Evolutionary conservation across 2,888 invertebrate genomes (phyloP), one percentile per base, ranked within the genome.

Genomic region (Erebia palarica): DNA sequence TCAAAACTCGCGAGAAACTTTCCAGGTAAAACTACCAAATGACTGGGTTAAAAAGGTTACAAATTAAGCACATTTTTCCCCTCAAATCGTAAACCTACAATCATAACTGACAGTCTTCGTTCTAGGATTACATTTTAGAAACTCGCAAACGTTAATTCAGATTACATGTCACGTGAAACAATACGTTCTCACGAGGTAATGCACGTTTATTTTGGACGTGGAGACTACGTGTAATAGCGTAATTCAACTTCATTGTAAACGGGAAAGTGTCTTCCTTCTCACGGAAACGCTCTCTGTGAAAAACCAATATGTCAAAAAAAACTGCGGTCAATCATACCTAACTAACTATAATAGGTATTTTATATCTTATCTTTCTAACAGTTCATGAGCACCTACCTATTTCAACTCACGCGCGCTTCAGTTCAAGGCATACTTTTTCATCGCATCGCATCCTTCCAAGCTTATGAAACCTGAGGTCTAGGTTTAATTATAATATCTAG

Each of bases 171-270:
- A 83, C 81, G 78, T 81, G 80, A 86, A 83, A 92, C 91, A 91
- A 91, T 91, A 84, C 79, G 82, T 90, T 91, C 91, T 88, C 91
- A 91, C 91, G 90, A 81, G 76, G 81, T 86, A 88, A 88, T 87
- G 82, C 81, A 88, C 86, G 87, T 86, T 85, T 86, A 89, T 90
- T 91, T 91, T 79, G 87, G 87, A 83, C 83, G 82, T 81, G 66
- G 67, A 60, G 72, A 72, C 67, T 51, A 27, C 59, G 36, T 64
- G 80, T 87, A 84, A 86, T 86, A 84, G 85, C 87, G 82, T 89
- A 87, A 87, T 86, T 82, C 83, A 78, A 78, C 84, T 81, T 81
- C 85, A 87, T 90, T 91, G 91, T 89, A 79, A 78, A 80, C 77
- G 81, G 80, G 82, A 85, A 86, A 86, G 86, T 83, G 79, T 80